Conservation (phyloP, 2,113 vertebrate species). For the Henicopernis longicauda region DNA sequence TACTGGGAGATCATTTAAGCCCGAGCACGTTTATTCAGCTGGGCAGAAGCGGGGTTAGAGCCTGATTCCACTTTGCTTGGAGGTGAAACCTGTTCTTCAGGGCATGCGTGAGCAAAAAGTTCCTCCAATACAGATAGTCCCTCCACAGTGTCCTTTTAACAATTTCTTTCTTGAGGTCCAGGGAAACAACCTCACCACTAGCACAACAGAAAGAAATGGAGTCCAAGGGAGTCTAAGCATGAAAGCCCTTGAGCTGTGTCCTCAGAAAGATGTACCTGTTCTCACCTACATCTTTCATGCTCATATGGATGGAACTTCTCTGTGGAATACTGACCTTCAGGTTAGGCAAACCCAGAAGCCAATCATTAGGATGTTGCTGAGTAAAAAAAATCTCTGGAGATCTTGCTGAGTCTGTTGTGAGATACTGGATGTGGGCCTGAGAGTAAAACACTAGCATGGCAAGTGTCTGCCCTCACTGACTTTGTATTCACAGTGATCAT, state of each 20-base stretch:
- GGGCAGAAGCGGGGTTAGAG: background rate
- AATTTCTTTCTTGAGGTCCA: background rate
- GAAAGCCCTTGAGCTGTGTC: background rate
- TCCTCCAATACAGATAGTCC: background rate
- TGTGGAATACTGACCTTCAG: background rate
- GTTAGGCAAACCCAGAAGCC: background rate
- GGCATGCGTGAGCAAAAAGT: background rate
- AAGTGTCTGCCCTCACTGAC: background rate
- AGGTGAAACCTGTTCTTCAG: background rate
- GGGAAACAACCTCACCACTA: background rate
- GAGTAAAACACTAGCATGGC: background rate
- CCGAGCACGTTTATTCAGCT: background rate
- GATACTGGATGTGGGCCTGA: background rate
- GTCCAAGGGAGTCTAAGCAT: background rate
- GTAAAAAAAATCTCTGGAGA: background rate
- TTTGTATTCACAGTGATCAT: background rate
- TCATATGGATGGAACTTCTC: background rate
- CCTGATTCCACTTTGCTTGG: background rate
- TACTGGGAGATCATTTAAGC: background rate
- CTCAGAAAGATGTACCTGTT: background rate
- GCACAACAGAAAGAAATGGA: background rate
- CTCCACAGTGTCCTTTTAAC: background rate
- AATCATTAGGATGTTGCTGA: background rate
- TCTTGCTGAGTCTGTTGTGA: background rate
- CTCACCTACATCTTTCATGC: too few species aligned